Base-by-base conservation (phyloP, 2,888 invertebrate genomes). In the Drosophila fungiperda region DNA sequence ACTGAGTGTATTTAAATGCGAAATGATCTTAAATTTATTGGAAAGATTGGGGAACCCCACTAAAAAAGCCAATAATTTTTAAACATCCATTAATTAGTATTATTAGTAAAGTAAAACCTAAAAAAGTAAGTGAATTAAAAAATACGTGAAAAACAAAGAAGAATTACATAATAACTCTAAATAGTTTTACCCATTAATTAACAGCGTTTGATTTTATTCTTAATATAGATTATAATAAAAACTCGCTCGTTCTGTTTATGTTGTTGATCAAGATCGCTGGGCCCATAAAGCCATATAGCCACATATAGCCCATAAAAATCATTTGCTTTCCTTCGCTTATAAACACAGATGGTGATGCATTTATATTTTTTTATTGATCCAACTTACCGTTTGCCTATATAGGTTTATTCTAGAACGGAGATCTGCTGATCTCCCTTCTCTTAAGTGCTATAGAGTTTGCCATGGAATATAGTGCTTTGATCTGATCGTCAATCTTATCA, bases 161-260 rank as follows among this genome's bases (percentile, higher is more conserved):
- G 3, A 45, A 20, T 20, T 20, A 1, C 7, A 7, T 57, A 70
- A 73, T 79, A 59, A 70, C 62, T 53, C n/a, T 53, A 62, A 64
- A 73, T 73, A 38, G 61, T 32, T 50, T 29, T 50, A 63, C 58
- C 77, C 79, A 82, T 79, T 20, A 20, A 20, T 6, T 2, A n/a
- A 20, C 11, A 20, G 12, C 20, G 12, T 45, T 45, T 45, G 23
- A 15, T 23, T n/a, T 45, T 23, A 4, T 15, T 45, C 45, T 23
- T 45, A 23, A 45, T 23, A 23, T 45, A 45, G 45, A 45, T 15
- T 15, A 15, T 45, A 23, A 8, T 45, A 23, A 23, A 23, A 45
- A 45, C 1, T 40, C 45, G 45, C 23, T 45, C 23, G 23, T 45
- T 45, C 45, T 45, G 45, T 68, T 68, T 76, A 57, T 52, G 48